These are phyloP conservation scores for Hypolimnas misippus DNA, from an alignment of 2,888 invertebrate genomes.

Conservation along the genomic window DNA sequence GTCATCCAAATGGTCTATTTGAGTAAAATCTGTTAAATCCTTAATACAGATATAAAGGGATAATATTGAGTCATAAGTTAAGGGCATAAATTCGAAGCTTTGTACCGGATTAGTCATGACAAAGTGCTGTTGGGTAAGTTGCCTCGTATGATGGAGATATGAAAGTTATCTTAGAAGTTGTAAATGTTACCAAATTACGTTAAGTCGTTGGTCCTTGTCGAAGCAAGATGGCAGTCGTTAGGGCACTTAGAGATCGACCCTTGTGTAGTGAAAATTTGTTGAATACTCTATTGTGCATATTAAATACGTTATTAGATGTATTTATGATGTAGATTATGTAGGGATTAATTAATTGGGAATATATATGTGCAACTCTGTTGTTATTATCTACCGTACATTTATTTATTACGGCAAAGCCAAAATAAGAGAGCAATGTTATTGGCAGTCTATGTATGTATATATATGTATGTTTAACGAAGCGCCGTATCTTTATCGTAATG, in stretches of 20 bases:
- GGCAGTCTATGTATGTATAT: too few species aligned
- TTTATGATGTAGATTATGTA: too few species aligned
- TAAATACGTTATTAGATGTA: conserved; percentile 14
- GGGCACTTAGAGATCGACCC: conserved; percentile 25
- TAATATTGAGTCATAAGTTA: conserved; percentile 39
- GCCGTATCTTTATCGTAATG: too few species aligned
- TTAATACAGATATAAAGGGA: conserved; percentile 32
- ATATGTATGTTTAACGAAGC: too few species aligned
- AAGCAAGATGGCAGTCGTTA: conserved; percentile 43
- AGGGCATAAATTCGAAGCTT: conserved; percentile 47
- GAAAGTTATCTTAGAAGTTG: conserved; percentile 42
- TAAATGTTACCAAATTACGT: conserved; percentile 43
- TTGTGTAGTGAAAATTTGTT: conserved; percentile 25
- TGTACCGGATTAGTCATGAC: conserved; percentile 44
- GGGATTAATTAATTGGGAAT: too few species aligned
- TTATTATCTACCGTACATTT: too few species aligned
- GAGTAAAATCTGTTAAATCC: conserved; percentile 2
- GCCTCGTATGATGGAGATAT: conserved; percentile 40
- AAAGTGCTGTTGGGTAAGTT: conserved; percentile 43
- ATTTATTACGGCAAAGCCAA: too few species aligned
- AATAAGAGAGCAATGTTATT: too few species aligned
- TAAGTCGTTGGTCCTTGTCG: conserved; percentile 42
- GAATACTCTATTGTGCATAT: conserved; percentile 8
- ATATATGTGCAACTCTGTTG: too few species aligned
- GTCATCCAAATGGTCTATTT: background rate